Conservation (phyloP, 2,797 vertebrate species). For the Loris lydekkerianus region DNA sequence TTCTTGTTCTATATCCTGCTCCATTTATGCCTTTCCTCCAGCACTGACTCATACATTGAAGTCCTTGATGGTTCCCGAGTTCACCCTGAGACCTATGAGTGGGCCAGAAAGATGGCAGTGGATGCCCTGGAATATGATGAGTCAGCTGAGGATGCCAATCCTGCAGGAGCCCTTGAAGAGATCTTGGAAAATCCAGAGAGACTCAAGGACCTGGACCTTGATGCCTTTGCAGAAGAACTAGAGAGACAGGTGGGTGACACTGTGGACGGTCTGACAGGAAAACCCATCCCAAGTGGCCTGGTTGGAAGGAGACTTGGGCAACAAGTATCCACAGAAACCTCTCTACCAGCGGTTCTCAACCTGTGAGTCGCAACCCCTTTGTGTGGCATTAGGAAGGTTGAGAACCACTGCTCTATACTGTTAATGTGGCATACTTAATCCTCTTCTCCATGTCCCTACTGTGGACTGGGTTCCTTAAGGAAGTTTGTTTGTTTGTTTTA, state of each 20-base stretch:
- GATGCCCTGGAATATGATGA: slow-evolving; percentile 99
- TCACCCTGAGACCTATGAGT: slow-evolving; percentile 99
- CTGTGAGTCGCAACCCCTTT: too few relatives aligned
- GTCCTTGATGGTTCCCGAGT: slow-evolving; percentile 98
- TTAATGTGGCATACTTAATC: background rate
- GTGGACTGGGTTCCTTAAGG: background rate
- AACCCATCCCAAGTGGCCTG: background rate
- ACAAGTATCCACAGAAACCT: background rate
- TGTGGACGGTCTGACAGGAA: background rate
- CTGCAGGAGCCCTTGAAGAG: slow-evolving; percentile 97
- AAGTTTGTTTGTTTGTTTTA: background rate
- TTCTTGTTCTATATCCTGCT: slow-evolving; percentile 71
- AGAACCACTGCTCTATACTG: background rate
- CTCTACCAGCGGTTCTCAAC: background rate
- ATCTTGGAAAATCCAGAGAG: slow-evolving; percentile 99
- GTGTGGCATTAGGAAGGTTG: too few relatives aligned
- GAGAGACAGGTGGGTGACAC: slow-evolving; percentile 95
- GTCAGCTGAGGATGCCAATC: slow-evolving; percentile 98
- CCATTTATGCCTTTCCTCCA: slow-evolving; percentile 84
- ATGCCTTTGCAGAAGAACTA: slow-evolving; percentile 99
- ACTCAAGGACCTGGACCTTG: slow-evolving; percentile 97
- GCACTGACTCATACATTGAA: slow-evolving; percentile 99
- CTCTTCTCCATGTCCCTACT: background rate
- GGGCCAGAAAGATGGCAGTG: slow-evolving; percentile 99
- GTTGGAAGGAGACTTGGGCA: background rate